phyloP scores from a whole-genome alignment of 1,140 invertebrate genomes.

The Heliconius nattereri region DNA sequence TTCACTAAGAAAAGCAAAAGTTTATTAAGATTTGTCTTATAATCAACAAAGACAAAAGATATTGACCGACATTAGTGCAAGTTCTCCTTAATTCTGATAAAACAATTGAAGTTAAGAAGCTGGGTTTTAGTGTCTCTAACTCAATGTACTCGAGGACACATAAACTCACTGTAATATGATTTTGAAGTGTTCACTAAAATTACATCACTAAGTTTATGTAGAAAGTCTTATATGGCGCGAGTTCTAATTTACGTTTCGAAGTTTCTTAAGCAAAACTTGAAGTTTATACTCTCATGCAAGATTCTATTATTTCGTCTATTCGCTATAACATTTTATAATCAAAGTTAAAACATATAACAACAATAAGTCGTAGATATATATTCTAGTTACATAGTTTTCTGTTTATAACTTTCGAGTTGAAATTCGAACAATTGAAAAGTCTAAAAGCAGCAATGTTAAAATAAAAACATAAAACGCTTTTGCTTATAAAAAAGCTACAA shows the following conservation, averaged over 20 bases:
- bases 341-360: not conserved
- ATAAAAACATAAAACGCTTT: not conserved
- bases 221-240: constrained; percentile 8
- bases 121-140: constrained; percentile 19
- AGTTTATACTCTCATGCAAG: constrained; percentile 1
- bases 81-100: constrained; percentile 20
- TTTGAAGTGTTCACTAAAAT: constrained; percentile 14
- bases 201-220: not conserved
- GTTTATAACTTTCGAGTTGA: not conserved
- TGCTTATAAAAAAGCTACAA: too few species aligned
- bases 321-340: not conserved
- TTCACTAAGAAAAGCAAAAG: constrained; percentile 1
- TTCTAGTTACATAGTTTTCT: not conserved
- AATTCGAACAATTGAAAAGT: too few species aligned
- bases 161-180: constrained; percentile 27
- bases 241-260: constrained; percentile 4
- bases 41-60: constrained; percentile 14
- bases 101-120: constrained; percentile 26
- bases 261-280: constrained; percentile 1
- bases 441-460: not conserved
- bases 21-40: constrained; percentile 28
- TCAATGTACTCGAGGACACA: not conserved
- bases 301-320: constrained; percentile 4
- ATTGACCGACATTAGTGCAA: constrained; percentile 9
- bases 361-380: not conserved